Conservation (phyloP, 2,888 invertebrate species). For the Julus scanicus region DNA sequence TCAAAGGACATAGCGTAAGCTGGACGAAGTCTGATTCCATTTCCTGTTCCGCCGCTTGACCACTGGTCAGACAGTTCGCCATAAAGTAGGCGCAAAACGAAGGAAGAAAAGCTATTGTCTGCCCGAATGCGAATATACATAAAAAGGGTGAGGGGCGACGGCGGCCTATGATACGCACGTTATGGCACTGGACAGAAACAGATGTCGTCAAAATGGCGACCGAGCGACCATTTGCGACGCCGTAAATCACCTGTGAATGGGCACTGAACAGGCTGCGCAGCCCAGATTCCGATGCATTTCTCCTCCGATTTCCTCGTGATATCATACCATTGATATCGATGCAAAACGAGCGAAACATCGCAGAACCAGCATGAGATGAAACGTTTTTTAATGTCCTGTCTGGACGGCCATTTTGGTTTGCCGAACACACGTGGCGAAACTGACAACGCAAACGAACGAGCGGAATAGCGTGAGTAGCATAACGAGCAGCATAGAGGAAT, state of each 20-base stretch:
- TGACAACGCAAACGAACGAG: neutral
- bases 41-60: neutral
- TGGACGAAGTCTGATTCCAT: neutral
- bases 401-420: no score
- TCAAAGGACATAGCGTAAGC: neutral
- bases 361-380: no score
- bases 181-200: neutral
- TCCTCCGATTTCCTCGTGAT: neutral
- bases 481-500: no score
- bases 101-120: neutral
- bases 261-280: constrained; percentile 4
- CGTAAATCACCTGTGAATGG: constrained; percentile 15
- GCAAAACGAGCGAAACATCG: no score
- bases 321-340: neutral
- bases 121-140: neutral
- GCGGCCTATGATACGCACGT: neutral
- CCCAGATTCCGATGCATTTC: neutral
- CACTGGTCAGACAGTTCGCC: neutral
- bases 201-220: constrained; percentile 24
- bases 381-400: no score
- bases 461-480: no score
- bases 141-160: neutral
- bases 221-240: neutral
- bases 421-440: neutral
- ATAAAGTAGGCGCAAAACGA: constrained; percentile 4